Conservation (phyloP, 2,888 invertebrate genomes). For the Dryococelus australis region DNA sequence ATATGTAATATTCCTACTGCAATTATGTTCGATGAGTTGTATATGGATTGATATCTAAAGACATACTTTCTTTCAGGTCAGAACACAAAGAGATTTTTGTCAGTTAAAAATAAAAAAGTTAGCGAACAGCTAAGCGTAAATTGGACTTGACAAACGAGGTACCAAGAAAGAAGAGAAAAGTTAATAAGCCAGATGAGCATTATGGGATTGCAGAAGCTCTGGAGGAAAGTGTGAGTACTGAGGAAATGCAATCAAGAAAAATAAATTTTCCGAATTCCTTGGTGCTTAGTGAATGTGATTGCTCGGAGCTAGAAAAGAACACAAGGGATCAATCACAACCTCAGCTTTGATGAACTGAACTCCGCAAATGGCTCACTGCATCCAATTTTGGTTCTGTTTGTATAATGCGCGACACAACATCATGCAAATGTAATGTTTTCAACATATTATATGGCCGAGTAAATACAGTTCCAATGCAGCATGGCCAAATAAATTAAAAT, state of each 20-base stretch:
- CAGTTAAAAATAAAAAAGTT: no score
- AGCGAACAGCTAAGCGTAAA: not conserved
- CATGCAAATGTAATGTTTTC: not conserved
- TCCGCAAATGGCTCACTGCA: not conserved
- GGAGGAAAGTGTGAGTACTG: not conserved
- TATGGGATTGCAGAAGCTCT: constrained; percentile 17
- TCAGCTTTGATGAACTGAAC: not conserved
- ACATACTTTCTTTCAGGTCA: not conserved
- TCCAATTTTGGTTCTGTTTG: constrained; percentile 2
- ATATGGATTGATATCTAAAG: not conserved
- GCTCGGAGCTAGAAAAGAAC: constrained; percentile 10
- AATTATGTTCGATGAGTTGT: not conserved
- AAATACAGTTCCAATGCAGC: not conserved
- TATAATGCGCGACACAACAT: not conserved
- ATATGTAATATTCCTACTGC: not conserved
- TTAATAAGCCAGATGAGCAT: not conserved
- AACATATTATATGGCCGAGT: constrained; percentile 22
- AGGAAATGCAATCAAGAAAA: no score
- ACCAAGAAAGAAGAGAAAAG: not conserved
- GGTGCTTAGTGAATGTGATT: not conserved
- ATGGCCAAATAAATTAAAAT: not conserved
- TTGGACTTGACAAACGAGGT: not conserved
- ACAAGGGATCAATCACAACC: not conserved
- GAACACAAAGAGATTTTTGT: not conserved
- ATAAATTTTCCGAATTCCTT: no score